phyloP scores from a whole-genome alignment of 2,797 vertebrate species.

The Pempheris klunzingeri region DNA sequence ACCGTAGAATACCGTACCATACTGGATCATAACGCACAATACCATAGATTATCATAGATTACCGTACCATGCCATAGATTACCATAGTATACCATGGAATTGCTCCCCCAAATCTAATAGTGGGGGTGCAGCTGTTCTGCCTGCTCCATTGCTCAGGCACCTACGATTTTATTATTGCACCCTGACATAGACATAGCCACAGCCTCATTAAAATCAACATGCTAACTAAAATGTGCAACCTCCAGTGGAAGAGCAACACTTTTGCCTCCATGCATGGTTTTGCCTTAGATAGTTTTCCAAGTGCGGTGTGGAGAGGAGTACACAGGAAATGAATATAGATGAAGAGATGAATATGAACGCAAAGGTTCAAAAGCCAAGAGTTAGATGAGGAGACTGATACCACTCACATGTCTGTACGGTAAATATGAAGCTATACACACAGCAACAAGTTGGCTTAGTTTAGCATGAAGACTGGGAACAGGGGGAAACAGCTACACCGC shows the following conservation, averaged over 20 bases:
- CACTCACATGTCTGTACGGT: not conserved
- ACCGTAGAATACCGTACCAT: too few species aligned
- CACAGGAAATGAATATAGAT: constrained; percentile 1
- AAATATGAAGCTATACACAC: not conserved
- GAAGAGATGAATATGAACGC: not conserved
- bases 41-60: too few species aligned
- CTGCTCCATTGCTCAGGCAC: too few species aligned
- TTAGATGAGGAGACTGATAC: not conserved
- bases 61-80: too few species aligned
- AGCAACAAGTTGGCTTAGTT: not conserved
- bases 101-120: too few species aligned
- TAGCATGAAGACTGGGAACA: not conserved
- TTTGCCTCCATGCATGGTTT: constrained; percentile 6
- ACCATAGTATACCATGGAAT: too few species aligned
- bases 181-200: not conserved
- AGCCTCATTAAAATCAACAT: not conserved
- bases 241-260: constrained; percentile 14
- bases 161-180: too few species aligned
- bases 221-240: constrained; percentile 1
- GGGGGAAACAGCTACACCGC: not conserved
- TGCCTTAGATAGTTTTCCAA: constrained; percentile 12
- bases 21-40: too few species aligned
- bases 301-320: not conserved
- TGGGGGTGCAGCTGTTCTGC: too few species aligned
- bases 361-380: not conserved